These are phyloP conservation scores for Hemicordylus capensis DNA, from an alignment of 2,113 vertebrate genomes.

Conservation along the genomic window DNA sequence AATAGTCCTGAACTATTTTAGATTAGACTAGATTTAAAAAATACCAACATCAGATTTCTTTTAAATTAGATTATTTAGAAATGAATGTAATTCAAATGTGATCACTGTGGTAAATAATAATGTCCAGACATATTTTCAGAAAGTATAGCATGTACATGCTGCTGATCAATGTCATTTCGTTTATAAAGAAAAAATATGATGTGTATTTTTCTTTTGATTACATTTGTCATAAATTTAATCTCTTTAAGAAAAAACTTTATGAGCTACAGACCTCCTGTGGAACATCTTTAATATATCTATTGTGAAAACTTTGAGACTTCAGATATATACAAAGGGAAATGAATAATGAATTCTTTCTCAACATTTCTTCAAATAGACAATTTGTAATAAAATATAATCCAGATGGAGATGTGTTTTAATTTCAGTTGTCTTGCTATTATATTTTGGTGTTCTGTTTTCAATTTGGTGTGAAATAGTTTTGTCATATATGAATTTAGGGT, in stretches of 20 bases:
- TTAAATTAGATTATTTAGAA: neutral
- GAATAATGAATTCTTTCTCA: conserved; percentile 25
- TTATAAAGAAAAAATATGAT: neutral
- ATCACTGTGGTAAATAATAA: neutral
- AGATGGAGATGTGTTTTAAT: neutral
- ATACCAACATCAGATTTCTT: neutral
- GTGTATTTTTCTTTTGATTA: neutral
- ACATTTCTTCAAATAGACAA: neutral
- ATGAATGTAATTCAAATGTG: neutral
- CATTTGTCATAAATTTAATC: neutral
- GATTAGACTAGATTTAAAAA: neutral
- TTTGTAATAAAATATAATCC: neutral
- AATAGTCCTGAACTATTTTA: fast-evolving
- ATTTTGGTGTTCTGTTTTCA: neutral
- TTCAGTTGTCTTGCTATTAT: neutral
- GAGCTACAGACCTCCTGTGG: neutral
- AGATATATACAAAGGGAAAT: conserved; percentile 17
- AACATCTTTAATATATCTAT: neutral
- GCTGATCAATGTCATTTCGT: neutral
- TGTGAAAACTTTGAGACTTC: neutral
- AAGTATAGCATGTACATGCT: neutral
- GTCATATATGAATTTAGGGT: neutral
- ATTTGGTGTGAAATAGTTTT: neutral
- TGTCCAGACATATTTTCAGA: neutral
- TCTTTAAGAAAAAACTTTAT: neutral